These are phyloP conservation scores for Myotis brandtii DNA, from an alignment of 2,113 vertebrate genomes.

Conservation along the genomic window DNA sequence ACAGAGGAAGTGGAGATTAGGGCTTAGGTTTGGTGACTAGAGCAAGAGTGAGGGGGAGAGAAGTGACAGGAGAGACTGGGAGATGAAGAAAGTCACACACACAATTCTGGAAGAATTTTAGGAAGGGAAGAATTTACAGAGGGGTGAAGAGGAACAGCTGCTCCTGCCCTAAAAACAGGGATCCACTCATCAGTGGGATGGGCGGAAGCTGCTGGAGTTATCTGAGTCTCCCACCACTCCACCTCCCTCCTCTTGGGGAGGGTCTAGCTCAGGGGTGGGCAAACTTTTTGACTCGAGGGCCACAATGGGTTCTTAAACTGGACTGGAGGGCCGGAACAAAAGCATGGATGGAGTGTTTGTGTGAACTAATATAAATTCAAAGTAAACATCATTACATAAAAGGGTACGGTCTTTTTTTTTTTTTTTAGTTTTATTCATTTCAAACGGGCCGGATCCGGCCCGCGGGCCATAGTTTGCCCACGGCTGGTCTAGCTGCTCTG, in stretches of 20 bases:
- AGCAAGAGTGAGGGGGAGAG: neutral
- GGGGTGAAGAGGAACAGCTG: too few species aligned
- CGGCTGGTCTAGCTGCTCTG: neutral
- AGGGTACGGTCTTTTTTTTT: too few species aligned
- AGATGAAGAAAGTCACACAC: rapidly evolving
- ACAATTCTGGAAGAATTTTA: neutral
- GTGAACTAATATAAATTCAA: too few species aligned
- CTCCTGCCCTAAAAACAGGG: neutral
- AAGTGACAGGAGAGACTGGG: neutral
- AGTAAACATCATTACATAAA: too few species aligned
- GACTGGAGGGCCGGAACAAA: too few species aligned
- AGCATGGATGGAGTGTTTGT: too few species aligned
- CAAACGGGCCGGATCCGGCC: too few species aligned
- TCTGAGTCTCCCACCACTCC: neutral
- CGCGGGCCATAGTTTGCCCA: too few species aligned
- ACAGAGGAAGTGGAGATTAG: neutral
- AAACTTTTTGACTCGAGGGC: too few species aligned
- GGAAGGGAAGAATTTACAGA: neutral
- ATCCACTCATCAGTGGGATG: neutral
- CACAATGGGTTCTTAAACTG: too few species aligned
- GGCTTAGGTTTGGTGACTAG: neutral
- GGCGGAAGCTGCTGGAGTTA: rapidly evolving
- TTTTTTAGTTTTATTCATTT: too few species aligned
- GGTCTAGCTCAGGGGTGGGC: too few species aligned
- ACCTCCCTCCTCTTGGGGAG: neutral